Conservation (phyloP, 2,113 vertebrate genomes). For the Siphamia tubifer region DNA sequence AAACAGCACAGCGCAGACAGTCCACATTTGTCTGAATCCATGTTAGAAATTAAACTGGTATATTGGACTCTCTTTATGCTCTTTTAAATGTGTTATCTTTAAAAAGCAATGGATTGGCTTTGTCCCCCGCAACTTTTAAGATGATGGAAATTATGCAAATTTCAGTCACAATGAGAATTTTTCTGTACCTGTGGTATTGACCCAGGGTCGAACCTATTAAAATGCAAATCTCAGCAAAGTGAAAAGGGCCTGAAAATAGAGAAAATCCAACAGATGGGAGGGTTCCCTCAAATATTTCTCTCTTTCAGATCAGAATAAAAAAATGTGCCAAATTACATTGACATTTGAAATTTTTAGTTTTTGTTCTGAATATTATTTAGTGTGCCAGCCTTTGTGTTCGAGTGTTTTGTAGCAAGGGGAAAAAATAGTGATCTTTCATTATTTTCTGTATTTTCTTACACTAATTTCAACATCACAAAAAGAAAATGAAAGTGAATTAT, state of each 20-base stretch:
- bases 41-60: conserved; percentile 52
- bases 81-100: conserved; percentile 66
- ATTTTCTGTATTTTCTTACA: not conserved
- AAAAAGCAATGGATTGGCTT: conserved; percentile 72
- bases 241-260: conserved; percentile 73
- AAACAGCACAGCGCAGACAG: not conserved
- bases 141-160: conserved; percentile 84
- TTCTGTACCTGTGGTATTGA: conserved; percentile 81
- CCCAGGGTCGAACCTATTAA: conserved; percentile 81
- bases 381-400: conserved; percentile 24
- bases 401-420: conserved; percentile 40
- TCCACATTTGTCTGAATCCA: conserved; percentile 19
- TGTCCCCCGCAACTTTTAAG: conserved; percentile 74
- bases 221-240: conserved; percentile 82
- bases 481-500: not conserved
- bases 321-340: conserved; percentile 5
- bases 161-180: conserved; percentile 73
- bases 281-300: conserved; percentile 51
- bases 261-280: conserved; percentile 47
- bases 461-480: not conserved
- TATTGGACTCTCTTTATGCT: conserved; percentile 43
- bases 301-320: conserved; percentile 27
- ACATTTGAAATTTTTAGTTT: conserved; percentile 30
- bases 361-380: conserved; percentile 24
- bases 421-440: not conserved